A percentile compares a stretch with the other conserved stretches of the same genome.
Conservation (phyloP, 2,113 vertebrate species). For the Cryptotis parvus region DNA sequence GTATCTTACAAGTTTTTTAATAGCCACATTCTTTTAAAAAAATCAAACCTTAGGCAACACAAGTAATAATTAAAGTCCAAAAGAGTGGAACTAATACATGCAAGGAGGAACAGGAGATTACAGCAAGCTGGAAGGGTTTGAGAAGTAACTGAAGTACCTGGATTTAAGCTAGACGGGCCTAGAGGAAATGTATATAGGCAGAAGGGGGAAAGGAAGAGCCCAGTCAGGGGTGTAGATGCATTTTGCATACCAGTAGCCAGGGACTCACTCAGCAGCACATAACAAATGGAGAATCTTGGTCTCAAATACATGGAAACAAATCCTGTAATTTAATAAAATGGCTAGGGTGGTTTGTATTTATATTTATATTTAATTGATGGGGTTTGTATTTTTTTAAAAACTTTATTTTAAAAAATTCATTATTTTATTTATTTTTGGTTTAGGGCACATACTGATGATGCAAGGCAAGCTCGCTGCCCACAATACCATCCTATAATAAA, state of each 20-base stretch:
- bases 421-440: too few relatives aligned
- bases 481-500: neutral
- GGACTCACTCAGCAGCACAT: neutral
- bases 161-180: neutral
- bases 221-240: neutral
- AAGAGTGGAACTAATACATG: neutral
- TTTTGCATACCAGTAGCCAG: neutral
- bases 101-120: neutral
- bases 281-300: neutral
- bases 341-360: neutral
- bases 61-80: neutral
- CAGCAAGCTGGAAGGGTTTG: neutral
- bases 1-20: neutral
- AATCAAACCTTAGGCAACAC: neutral
- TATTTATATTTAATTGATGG: too few relatives aligned
- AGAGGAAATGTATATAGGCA: neutral
- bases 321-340: constrained; percentile 43
- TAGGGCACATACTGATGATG: too few relatives aligned
- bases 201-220: neutral
- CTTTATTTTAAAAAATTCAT: too few relatives aligned
- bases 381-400: constrained; percentile 10
- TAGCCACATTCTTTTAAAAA: neutral
- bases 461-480: too few relatives aligned
- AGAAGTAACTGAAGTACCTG: neutral
- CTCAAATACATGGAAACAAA: neutral